Evolutionary conservation across 2,888 invertebrate genomes (phyloP).

Genomic region (Microctonus brassicae): DNA sequence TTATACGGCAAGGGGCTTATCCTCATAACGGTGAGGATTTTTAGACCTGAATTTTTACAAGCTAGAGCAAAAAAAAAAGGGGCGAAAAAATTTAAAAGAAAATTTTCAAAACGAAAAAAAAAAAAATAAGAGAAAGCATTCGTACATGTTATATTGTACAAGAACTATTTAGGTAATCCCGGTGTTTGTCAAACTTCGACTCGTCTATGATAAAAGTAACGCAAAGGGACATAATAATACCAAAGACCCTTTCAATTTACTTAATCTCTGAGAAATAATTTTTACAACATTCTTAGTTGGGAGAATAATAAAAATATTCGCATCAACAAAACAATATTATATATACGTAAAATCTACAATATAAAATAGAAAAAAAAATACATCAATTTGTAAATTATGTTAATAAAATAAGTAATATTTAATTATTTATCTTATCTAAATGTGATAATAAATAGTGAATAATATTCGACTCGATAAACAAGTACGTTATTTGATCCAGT

Average conservation of each 20-base stretch:
- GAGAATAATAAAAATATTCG: background rate
- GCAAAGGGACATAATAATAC: background rate
- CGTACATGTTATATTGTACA: background rate
- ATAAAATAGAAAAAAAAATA: background rate
- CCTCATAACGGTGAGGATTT: background rate
- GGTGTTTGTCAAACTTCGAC: background rate
- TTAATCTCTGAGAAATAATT: background rate
- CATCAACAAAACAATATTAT: no score
- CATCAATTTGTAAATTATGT: background rate
- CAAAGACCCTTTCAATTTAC: background rate
- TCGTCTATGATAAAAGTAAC: conserved; percentile 1
- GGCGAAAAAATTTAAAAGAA: background rate
- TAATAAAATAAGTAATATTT: no score
- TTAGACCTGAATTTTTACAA: conserved; percentile 5
- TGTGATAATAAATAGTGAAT: no score
- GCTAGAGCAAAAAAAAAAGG: background rate
- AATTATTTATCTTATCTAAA: no score
- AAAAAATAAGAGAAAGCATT: background rate
- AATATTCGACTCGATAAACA: no score
- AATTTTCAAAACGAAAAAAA: background rate
- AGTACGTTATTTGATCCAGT: background rate
- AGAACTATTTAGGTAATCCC: background rate
- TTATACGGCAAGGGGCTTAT: conserved; percentile 6
- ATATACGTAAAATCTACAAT: no score
- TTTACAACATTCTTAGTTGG: background rate